Evolutionary conservation across 2,113 vertebrate species (phyloP).

Genomic region (Petroica traversi): DNA sequence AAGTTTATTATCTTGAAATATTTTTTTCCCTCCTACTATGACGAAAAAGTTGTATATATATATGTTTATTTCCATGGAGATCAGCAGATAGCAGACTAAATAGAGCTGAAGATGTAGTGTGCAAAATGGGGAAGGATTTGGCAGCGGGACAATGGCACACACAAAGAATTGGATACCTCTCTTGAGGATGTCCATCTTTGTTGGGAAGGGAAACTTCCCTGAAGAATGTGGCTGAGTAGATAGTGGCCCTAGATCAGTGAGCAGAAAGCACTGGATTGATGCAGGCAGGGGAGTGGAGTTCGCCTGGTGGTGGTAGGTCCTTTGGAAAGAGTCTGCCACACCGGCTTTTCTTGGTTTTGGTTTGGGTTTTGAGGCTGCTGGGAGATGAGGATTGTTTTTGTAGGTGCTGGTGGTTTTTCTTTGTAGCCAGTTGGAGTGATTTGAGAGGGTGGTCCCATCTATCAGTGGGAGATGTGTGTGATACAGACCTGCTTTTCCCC

Average conservation of each 20-base stretch:
- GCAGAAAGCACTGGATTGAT: fast-evolving
- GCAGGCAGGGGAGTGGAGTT: neutral
- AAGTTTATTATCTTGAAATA: neutral
- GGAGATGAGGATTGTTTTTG: neutral
- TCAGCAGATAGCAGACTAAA: neutral
- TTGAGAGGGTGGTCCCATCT: neutral
- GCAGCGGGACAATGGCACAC: neutral
- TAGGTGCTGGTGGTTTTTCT: neutral
- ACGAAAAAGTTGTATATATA: neutral
- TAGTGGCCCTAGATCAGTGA: fast-evolving
- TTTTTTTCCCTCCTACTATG: neutral
- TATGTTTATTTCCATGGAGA: neutral
- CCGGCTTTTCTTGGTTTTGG: neutral
- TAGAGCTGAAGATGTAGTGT: no score
- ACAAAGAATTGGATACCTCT: fast-evolving
- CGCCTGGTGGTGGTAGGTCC: neutral
- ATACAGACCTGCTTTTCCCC: neutral
- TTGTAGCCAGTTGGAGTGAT: neutral
- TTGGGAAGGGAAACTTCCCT: neutral
- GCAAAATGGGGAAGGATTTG: neutral
- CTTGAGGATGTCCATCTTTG: neutral
- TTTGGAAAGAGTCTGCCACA: neutral
- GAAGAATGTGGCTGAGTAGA: neutral
- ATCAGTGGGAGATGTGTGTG: fast-evolving
- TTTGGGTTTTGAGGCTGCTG: neutral